Percentiles rank a stretch among this genome's conserved stretches.
Conservation (phyloP, 2,888 invertebrate species). For the Pyrocoelia pectoralis region DNA sequence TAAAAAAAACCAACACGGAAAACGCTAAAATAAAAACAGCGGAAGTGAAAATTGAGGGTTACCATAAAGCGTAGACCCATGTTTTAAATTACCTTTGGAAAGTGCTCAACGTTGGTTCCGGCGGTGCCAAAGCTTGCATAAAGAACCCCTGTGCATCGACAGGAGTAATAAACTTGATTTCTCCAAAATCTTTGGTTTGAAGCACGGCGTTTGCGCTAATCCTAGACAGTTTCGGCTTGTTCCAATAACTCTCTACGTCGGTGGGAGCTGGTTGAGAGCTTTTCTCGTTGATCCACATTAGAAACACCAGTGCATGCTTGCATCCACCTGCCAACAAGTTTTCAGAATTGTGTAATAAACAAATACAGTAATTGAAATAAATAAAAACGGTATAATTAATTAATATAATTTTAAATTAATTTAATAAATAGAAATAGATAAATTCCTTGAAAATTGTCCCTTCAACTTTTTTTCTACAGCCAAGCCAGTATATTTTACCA, state of each 20-base stretch:
- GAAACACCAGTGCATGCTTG: constrained; percentile 10
- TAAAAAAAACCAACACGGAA: too few relatives aligned
- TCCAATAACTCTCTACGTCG: constrained; percentile 6
- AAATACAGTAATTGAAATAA: neutral
- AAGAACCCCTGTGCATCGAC: neutral
- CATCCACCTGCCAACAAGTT: neutral
- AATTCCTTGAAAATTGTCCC: too few relatives aligned
- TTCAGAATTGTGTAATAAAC: too few relatives aligned
- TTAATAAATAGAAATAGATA: too few relatives aligned
- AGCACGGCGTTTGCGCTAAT: neutral
- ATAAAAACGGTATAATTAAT: neutral
- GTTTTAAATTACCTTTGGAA: too few relatives aligned
- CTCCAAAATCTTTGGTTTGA: constrained; percentile 1
- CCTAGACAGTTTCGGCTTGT: constrained; percentile 3
- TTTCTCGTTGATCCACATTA: constrained; percentile 1
- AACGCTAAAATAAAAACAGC: too few relatives aligned
- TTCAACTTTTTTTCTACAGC: too few relatives aligned
- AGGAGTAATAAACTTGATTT: neutral
- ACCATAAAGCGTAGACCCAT: too few relatives aligned
- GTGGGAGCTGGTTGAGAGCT: neutral
- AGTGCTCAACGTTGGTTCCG: neutral
- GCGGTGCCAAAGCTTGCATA: neutral
- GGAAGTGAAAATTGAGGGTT: too few relatives aligned
- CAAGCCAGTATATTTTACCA: too few relatives aligned
- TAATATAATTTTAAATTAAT: too few relatives aligned